Base-by-base conservation (phyloP, 2,113 vertebrate species). In the Eidolon helvum region DNA sequence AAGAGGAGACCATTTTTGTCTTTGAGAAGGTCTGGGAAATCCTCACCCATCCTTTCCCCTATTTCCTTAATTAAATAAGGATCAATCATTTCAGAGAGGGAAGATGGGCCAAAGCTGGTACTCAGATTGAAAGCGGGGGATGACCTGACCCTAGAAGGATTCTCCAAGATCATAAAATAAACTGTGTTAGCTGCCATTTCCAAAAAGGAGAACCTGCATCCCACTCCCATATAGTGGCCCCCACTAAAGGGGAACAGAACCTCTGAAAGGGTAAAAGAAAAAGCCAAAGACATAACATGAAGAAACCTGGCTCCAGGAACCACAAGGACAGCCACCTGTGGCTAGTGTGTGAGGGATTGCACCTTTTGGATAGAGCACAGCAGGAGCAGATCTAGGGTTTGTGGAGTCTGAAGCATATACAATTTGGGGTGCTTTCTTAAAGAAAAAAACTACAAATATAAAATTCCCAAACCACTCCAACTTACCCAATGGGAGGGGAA, bases 401-500 rank as follows among this genome's bases (percentile, higher is more conserved):
- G 8, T 6, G 5, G 3, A 1, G 0, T 19, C 28, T 69, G 71
- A 78, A 30, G 30, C 50, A 66, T 63, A 65, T 45, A 19, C 10
- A 35, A 57, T 22, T 53, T 33, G 30, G 4, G 69, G 63, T 65
- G 7, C 10, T 95, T 69, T 80, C 66, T 30, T 72, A 57, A 86
- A 94, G 21, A 26, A 72, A 82, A 83, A 87, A n/a, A 50, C 24
- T 68, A 7, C 48, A 80, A 68, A 77, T 69, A 38, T 65, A 61
- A 77, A 93, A 78, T 83, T 24, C 12, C 61, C 55, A 48, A 7
- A 40, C 33, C 61, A 68, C 0, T 59, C 19, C 2, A 21, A 26
- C 14, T 68, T 66, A 59, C 28, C 30, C 65, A 79, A 45, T 9
- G 43, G 65, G 30, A 65, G 38, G 24, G 9, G 7, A 55, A 59